Evolutionary conservation across 2,113 vertebrate genomes (phyloP).

Genomic region (human (Homo sapiens)): DNA sequence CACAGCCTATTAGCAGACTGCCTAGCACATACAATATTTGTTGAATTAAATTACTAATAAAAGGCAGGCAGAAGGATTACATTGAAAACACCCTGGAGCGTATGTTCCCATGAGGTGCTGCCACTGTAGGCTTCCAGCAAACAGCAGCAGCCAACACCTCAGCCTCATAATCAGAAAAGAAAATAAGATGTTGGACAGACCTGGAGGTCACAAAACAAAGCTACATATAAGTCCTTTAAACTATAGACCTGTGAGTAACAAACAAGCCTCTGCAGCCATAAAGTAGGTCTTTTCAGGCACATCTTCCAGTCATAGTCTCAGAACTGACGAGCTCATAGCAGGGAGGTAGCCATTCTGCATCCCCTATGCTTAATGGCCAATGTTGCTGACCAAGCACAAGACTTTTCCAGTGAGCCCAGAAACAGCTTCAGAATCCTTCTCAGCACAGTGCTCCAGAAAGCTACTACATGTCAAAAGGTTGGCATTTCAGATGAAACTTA

Average conservation of each 20-base stretch:
- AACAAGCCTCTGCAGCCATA: background rate
- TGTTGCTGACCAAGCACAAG: rapidly evolving
- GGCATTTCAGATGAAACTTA: background rate
- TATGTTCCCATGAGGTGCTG: background rate
- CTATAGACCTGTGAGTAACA: background rate
- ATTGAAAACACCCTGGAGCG: background rate
- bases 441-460: background rate
- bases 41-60: conserved; percentile 38
- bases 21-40: conserved; percentile 17
- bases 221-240: background rate
- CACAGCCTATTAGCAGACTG: background rate
- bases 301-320: background rate
- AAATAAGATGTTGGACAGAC: background rate
- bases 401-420: background rate
- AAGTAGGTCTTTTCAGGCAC: background rate
- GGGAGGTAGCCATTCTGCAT: rapidly evolving
- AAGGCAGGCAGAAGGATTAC: conserved; percentile 21
- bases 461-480: background rate
- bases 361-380: rapidly evolving
- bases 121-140: background rate
- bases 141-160: background rate
- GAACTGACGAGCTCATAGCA: background rate
- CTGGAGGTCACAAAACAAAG: background rate
- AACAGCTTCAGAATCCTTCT: background rate
- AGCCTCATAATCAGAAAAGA: background rate